These are phyloP conservation scores for Cladorhizidae sp. DNA, from an alignment of 37 sponge, comb jelly and placozoan species.

Conservation along the genomic window DNA sequence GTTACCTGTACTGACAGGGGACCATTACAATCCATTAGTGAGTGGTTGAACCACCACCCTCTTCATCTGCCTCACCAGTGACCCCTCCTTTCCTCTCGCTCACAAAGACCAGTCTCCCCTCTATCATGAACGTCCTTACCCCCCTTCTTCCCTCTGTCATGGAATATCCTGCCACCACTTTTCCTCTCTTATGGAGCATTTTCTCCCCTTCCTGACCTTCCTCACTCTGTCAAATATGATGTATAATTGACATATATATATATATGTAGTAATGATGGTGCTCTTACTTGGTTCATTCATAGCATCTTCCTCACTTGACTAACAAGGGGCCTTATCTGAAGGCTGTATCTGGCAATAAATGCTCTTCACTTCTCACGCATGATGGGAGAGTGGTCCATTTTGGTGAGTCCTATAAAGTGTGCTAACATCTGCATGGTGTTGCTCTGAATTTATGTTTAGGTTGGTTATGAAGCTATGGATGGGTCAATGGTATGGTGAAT, in stretches of 20 bases:
- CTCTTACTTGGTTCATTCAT: neutral
- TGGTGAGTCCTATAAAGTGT: slow-evolving; percentile 35
- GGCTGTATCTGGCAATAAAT: slow-evolving; percentile 37
- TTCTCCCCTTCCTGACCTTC: no score
- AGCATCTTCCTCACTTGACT: slow-evolving; percentile 43
- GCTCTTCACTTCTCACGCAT: slow-evolving; percentile 26
- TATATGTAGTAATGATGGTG: neutral
- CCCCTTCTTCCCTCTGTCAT: no score
- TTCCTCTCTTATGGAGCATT: no score
- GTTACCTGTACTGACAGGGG: slow-evolving; percentile 14
- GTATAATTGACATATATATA: neutral
- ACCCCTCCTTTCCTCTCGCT: no score
- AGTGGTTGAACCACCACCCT: neutral
- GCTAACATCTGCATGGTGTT: no score
- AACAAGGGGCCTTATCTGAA: slow-evolving; percentile 58
- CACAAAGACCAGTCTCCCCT: no score
- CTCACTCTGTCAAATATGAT: no score
- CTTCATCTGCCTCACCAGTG: neutral
- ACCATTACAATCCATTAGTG: slow-evolving; percentile 29
- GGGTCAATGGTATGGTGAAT: no score
- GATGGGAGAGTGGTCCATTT: slow-evolving; percentile 34
- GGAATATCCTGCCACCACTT: no score
- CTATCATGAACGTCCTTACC: no score
- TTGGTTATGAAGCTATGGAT: no score
- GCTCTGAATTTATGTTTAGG: no score